phyloP scores from a whole-genome alignment of 2,113 vertebrate species.

The Peucedramus taeniatus region DNA sequence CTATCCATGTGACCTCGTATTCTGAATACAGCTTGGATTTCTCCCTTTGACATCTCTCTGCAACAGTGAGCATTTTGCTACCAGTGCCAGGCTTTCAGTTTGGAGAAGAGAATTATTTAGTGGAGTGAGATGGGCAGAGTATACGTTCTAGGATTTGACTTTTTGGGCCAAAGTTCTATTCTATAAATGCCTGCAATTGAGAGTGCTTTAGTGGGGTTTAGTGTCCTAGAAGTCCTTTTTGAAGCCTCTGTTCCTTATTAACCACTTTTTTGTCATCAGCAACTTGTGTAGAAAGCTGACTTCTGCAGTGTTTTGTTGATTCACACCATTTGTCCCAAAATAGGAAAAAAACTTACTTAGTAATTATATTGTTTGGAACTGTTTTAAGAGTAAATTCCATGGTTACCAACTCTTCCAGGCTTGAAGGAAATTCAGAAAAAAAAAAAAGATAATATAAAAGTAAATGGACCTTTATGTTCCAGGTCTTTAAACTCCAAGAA shows the following conservation, averaged over 20 bases:
- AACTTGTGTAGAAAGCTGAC: neutral
- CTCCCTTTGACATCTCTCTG: neutral
- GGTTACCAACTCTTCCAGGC: neutral
- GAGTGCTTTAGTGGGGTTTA: neutral
- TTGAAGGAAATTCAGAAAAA: neutral
- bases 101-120: neutral
- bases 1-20: neutral
- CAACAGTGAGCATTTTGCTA: neutral
- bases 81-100: neutral
- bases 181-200: neutral
- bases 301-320: neutral
- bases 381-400: neutral
- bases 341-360: neutral
- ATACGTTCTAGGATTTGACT: neutral
- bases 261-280: neutral
- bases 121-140: neutral
- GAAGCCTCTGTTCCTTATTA: neutral
- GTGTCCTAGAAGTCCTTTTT: neutral
- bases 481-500: neutral
- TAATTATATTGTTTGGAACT: neutral
- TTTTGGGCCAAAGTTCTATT: neutral
- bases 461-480: neutral
- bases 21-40: neutral
- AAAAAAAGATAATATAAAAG: neutral
- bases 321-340: neutral